Evolutionary conservation across 2,888 invertebrate genomes (phyloP).

Genomic region (Aspidiotus rigidus): DNA sequence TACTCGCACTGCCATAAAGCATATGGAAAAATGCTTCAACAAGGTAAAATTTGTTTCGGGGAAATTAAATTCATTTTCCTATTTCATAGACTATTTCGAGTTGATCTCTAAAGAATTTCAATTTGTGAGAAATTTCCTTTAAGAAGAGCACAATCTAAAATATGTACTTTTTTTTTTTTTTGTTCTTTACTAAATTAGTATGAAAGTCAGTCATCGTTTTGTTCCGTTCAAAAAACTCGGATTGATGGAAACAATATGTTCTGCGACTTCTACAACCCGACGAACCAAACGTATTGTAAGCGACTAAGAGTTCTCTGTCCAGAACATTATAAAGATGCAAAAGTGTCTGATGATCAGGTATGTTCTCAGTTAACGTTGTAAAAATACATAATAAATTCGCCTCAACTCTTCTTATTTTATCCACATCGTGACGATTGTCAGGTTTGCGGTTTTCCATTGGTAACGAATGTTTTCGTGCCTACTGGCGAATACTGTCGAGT

Average conservation of each 20-base stretch:
- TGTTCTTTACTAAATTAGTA: conserved; percentile 49
- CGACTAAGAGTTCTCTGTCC: conserved; percentile 89
- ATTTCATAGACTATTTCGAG: too few species aligned
- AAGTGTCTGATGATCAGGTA: conserved; percentile 66
- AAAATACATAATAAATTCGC: background rate
- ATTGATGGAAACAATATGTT: conserved; percentile 96
- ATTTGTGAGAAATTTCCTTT: too few species aligned
- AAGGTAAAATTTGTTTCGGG: conserved; percentile 50
- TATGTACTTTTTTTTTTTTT: conserved; percentile 2
- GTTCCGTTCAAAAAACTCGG: conserved; percentile 84
- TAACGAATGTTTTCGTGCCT: conserved; percentile 65
- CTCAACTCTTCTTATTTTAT: background rate
- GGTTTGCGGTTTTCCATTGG: conserved; percentile 89
- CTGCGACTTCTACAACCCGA: conserved; percentile 88
- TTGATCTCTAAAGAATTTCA: too few species aligned
- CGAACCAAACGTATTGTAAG: conserved; percentile 88
- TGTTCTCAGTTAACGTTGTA: background rate
- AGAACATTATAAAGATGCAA: conserved; percentile 91
- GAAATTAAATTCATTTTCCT: too few species aligned
- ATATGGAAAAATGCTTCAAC: conserved; percentile 96
- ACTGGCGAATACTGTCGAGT: conserved; percentile 80
- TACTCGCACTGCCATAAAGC: conserved; percentile 81
- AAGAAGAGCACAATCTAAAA: too few species aligned
- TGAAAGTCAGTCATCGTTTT: conserved; percentile 94
- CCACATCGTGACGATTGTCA: conserved; percentile 38